Percentiles rank a stretch among this genome's conserved stretches.
These are phyloP conservation scores for Pitangus sulphuratus DNA, from an alignment of 2,797 vertebrate species.

Conservation along the genomic window DNA sequence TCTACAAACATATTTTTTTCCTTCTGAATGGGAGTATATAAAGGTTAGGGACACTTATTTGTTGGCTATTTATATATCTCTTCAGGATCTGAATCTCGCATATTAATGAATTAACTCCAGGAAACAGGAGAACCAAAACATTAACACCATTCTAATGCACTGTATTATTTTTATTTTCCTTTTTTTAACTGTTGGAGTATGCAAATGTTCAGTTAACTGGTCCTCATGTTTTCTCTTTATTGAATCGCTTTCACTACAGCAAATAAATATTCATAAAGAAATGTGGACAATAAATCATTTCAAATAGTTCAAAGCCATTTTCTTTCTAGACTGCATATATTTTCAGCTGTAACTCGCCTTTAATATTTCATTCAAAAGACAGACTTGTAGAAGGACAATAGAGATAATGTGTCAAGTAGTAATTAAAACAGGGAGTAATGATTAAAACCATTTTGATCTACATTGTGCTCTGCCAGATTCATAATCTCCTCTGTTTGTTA, in stretches of 20 bases:
- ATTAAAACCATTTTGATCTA: slow-evolving; percentile 61
- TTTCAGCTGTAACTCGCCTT: slow-evolving; percentile 59
- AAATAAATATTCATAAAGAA: slow-evolving; percentile 78
- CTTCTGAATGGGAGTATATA: neutral
- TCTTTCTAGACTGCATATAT: slow-evolving; percentile 61
- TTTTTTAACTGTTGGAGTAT: slow-evolving; percentile 48
- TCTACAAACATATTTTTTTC: neutral
- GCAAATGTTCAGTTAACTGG: slow-evolving; percentile 68
- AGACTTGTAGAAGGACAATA: slow-evolving; percentile 57
- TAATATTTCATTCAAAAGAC: slow-evolving; percentile 65
- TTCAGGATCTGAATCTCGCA: neutral
- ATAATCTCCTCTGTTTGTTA: slow-evolving; percentile 38
- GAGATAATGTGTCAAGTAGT: slow-evolving; percentile 58
- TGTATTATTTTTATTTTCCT: neutral
- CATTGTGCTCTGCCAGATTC: slow-evolving; percentile 36
- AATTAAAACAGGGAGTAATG: slow-evolving; percentile 66
- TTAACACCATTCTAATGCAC: slow-evolving; percentile 27
- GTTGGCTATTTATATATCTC: neutral
- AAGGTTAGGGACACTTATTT: neutral
- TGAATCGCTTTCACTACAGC: slow-evolving; percentile 65
- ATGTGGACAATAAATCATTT: slow-evolving; percentile 70
- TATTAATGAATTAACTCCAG: neutral
- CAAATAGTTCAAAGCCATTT: slow-evolving; percentile 67
- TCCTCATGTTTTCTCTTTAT: slow-evolving; percentile 67
- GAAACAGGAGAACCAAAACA: neutral